Evolutionary conservation across 2,113 vertebrate genomes (phyloP).

Genomic region (Promerops cafer): DNA sequence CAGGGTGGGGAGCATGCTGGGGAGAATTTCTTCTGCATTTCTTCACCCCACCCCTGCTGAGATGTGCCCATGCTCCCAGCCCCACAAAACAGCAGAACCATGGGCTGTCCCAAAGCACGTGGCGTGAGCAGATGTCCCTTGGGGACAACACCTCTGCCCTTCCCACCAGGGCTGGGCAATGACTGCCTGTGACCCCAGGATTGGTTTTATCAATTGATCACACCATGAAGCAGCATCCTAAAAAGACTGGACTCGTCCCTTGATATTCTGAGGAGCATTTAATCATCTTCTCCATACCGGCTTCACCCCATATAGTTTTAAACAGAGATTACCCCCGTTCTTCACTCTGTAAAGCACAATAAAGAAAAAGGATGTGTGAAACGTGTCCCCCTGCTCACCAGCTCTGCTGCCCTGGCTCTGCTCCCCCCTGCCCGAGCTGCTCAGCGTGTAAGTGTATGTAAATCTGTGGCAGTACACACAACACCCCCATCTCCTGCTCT

Average conservation of each 20-base stretch:
- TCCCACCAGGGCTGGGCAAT: neutral
- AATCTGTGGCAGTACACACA: slow-evolving; percentile 45
- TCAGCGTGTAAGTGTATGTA: slow-evolving; percentile 71
- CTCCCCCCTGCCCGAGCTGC: neutral
- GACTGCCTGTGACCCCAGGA: neutral
- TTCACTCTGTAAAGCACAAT: neutral
- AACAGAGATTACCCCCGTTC: neutral
- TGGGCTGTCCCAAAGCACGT: neutral
- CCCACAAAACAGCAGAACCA: rapidly evolving
- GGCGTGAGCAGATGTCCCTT: neutral
- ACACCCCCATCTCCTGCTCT: slow-evolving; percentile 54
- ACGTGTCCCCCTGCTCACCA: neutral
- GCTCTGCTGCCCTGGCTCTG: neutral
- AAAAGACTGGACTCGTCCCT: neutral
- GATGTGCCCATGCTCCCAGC: rapidly evolving
- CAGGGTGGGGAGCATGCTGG: neutral
- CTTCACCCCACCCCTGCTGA: neutral
- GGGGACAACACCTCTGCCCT: neutral
- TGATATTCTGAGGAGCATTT: neutral
- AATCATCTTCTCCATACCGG: neutral
- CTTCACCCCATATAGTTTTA: neutral
- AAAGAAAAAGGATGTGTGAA: neutral
- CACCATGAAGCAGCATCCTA: neutral
- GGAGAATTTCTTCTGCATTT: neutral
- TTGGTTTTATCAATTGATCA: neutral